phyloP scores from a whole-genome alignment of 2,113 vertebrate species.

The Typhlomys cinereus region DNA sequence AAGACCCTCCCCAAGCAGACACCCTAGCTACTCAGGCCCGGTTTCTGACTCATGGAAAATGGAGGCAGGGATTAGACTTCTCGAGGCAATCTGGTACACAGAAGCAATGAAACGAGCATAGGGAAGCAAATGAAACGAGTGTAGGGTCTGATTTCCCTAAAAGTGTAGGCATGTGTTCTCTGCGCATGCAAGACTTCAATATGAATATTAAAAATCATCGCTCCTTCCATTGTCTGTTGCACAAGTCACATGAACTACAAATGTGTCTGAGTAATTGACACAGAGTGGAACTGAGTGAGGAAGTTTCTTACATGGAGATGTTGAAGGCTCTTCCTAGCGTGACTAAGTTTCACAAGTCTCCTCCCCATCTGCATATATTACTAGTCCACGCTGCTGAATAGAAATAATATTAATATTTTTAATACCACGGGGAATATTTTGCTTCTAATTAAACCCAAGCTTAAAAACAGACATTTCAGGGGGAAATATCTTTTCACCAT shows the following conservation, averaged over 20 bases:
- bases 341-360: not conserved
- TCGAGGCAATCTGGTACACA: not conserved
- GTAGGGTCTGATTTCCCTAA: not conserved
- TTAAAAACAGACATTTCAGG: not conserved
- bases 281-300: too few species aligned
- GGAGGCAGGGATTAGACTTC: not conserved
- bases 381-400: not conserved
- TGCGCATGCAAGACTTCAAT: not conserved
- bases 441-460: not conserved
- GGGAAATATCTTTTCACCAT: not conserved
- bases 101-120: not conserved
- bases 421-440: not conserved
- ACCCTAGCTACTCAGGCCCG: not conserved
- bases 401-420: not conserved
- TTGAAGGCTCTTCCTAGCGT: not conserved
- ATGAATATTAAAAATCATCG: not conserved
- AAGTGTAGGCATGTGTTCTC: not conserved
- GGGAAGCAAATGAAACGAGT: not conserved
- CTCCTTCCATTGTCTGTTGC: not conserved
- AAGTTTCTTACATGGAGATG: not conserved
- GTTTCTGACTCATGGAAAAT: not conserved
- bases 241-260: not conserved
- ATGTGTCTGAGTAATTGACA: not conserved
- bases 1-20: not conserved
- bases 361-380: not conserved